A percentile compares a stretch with the other conserved stretches of the same genome.
Evolutionary conservation across 2,888 invertebrate genomes (phyloP).

Genomic region (Drosophila histrio): DNA sequence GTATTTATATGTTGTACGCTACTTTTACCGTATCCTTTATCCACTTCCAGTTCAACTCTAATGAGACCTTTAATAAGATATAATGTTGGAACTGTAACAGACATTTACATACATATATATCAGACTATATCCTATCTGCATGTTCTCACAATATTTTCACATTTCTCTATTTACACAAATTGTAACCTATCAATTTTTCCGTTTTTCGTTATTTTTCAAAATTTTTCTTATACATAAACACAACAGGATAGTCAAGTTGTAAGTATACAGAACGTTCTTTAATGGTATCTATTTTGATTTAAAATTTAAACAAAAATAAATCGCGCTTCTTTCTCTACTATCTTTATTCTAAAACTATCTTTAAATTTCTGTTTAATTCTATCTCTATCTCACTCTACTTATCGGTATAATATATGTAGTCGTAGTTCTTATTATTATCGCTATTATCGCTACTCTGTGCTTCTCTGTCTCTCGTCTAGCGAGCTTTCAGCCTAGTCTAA

Average conservation of each 20-base stretch:
- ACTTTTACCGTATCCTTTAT: conserved; percentile 3
- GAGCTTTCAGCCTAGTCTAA: conserved; percentile 47
- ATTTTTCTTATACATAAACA: conserved; percentile 60
- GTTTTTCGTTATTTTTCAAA: conserved; percentile 67
- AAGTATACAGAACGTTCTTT: conserved; percentile 75
- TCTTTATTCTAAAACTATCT: conserved; percentile 35
- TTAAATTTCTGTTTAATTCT: conserved; percentile 28
- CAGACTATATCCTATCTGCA: conserved; percentile 23
- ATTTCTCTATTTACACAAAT: conserved; percentile 66
- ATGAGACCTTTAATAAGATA: neutral
- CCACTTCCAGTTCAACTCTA: conserved; percentile 4
- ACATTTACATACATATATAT: neutral
- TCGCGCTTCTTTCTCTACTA: conserved; percentile 65
- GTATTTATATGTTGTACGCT: conserved; percentile 6
- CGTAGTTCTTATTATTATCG: conserved; percentile 23
- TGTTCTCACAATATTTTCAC: conserved; percentile 22
- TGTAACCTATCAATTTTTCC: conserved; percentile 65
- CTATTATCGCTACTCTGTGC: conserved; percentile 39
- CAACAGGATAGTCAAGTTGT: conserved; percentile 80
- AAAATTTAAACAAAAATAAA: conserved; percentile 7
- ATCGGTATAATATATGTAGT: conserved; percentile 32
- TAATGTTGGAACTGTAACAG: neutral
- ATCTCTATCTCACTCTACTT: conserved; percentile 37
- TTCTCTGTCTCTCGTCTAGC: conserved; percentile 54
- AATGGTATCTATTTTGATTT: conserved; percentile 23